phyloP scores from a whole-genome alignment of 2,113 vertebrate species.

The Percina caprodes region DNA sequence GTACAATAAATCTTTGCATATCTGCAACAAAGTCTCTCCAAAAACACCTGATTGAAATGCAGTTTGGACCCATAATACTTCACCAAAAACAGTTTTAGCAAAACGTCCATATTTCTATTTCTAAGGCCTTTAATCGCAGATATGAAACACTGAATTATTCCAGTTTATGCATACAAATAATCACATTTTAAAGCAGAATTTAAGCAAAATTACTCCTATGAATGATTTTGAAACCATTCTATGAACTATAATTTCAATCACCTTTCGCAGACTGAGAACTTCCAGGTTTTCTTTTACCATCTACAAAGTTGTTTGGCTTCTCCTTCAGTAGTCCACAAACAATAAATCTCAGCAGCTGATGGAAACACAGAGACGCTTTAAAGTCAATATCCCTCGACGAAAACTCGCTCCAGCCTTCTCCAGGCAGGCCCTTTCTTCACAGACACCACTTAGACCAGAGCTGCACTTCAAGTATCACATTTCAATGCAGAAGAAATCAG shows the following conservation, averaged over 20 bases:
- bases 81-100: not conserved
- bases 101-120: not conserved
- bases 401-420: not conserved
- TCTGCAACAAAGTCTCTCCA: no score
- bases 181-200: not conserved
- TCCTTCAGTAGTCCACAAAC: constrained; percentile 7
- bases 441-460: not conserved
- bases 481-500: constrained; percentile 19
- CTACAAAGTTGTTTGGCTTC: constrained; percentile 7
- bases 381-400: constrained; percentile 4
- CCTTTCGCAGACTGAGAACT: not conserved
- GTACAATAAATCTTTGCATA: no score
- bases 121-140: not conserved
- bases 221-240: not conserved
- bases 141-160: not conserved
- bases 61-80: not conserved
- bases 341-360: constrained; percentile 38
- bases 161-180: not conserved
- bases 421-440: not conserved
- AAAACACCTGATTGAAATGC: no score
- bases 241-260: not conserved
- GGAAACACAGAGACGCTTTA: constrained; percentile 25
- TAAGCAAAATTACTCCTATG: not conserved
- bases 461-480: constrained; percentile 17
- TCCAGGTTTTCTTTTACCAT: constrained; percentile 4